A percentile compares a stretch with the other conserved stretches of the same genome.
Evolutionary conservation across 2,888 invertebrate species (phyloP).

Genomic region (Euphydryas editha): DNA sequence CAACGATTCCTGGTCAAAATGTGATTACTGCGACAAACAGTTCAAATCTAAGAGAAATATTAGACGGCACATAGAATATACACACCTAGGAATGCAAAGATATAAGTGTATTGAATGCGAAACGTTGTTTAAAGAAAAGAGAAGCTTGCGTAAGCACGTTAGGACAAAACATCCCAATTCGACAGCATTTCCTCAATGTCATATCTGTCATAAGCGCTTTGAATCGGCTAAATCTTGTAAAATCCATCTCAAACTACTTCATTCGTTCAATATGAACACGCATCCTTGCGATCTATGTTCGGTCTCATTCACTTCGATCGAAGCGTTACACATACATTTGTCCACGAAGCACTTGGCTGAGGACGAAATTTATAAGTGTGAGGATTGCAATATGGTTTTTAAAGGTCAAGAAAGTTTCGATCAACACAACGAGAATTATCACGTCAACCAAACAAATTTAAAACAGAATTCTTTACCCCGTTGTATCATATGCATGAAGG

Average conservation of each 20-base stretch:
- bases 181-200: constrained; percentile 65
- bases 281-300: constrained; percentile 69
- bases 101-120: constrained; percentile 73
- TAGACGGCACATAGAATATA: constrained; percentile 67
- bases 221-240: constrained; percentile 75
- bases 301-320: constrained; percentile 62
- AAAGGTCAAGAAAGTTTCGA: constrained; percentile 67
- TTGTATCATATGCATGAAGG: constrained; percentile 69
- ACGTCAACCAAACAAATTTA: constrained; percentile 29
- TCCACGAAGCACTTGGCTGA: constrained; percentile 65
- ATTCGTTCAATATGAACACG: constrained; percentile 70
- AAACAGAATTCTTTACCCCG: constrained; percentile 58
- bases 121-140: constrained; percentile 70
- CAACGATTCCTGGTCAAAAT: constrained; percentile 60
- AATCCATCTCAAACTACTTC: constrained; percentile 67
- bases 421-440: constrained; percentile 49
- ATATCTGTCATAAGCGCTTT: constrained; percentile 68
- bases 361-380: constrained; percentile 70
- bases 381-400: constrained; percentile 67
- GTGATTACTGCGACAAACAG: constrained; percentile 70
- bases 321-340: constrained; percentile 61
- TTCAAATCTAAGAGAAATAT: constrained; percentile 73
- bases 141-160: constrained; percentile 70
- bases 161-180: constrained; percentile 69
- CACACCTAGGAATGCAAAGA: constrained; percentile 68